phyloP scores from a whole-genome alignment of 2,888 invertebrate genomes.

The Idaea straminata region DNA sequence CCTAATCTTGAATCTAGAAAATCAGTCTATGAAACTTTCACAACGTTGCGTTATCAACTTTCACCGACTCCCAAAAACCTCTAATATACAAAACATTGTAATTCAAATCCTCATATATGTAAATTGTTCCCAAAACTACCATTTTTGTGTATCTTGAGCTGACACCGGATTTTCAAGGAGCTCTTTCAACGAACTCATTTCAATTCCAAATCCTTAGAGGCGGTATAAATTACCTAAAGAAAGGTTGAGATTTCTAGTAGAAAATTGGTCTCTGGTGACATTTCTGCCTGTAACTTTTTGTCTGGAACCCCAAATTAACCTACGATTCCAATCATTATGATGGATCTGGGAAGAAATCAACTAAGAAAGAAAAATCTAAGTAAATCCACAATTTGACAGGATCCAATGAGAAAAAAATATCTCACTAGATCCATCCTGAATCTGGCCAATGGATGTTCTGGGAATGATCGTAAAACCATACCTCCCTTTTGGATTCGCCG shows the following conservation, averaged over 20 bases:
- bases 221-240: constrained; percentile 17
- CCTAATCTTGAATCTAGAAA: background rate
- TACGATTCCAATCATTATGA: no score
- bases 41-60: background rate
- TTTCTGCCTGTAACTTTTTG: background rate
- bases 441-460: no score
- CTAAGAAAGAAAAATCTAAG: no score
- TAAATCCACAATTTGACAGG: no score
- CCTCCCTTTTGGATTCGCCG: no score
- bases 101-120: background rate
- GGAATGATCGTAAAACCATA: no score
- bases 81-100: background rate
- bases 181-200: constrained; percentile 14
- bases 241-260: background rate
- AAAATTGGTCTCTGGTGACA: background rate
- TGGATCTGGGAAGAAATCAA: no score
- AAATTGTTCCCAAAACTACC: constrained; percentile 1
- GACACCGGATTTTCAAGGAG: background rate
- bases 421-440: no score
- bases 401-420: no score
- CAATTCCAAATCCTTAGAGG: constrained; percentile 20
- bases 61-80: background rate
- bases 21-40: background rate
- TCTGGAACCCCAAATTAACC: background rate
- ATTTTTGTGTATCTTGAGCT: background rate